Percentiles rank a stretch among this genome's conserved stretches.
These are phyloP conservation scores for Anaspis maculata DNA, from an alignment of 2,888 invertebrate species.

Conservation along the genomic window DNA sequence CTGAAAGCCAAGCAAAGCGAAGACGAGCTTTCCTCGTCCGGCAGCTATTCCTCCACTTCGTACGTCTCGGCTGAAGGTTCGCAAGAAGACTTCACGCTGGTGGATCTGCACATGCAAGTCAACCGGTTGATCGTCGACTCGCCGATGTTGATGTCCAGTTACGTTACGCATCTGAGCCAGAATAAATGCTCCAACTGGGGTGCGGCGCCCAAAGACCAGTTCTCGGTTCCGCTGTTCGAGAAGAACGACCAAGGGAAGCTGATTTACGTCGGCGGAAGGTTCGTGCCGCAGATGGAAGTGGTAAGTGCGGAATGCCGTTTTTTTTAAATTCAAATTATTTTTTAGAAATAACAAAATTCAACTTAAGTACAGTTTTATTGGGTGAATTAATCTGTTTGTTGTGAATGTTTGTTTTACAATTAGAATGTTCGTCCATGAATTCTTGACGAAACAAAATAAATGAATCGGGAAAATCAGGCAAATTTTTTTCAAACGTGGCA, in stretches of 20 bases:
- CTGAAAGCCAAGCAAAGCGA: too few species aligned
- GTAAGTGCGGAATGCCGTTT: too few species aligned
- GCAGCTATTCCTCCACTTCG: conserved; percentile 75
- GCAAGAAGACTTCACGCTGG: conserved; percentile 84
- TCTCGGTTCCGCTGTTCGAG: conserved; percentile 72
- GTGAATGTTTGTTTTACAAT: too few species aligned
- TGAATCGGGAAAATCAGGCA: too few species aligned
- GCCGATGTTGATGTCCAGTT: conserved; percentile 89
- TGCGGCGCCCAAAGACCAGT: conserved; percentile 60
- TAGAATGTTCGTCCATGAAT: too few species aligned
- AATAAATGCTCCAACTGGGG: conserved; percentile 67
- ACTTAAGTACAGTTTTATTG: too few species aligned
- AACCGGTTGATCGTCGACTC: conserved; percentile 82
- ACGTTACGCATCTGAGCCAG: conserved; percentile 85
- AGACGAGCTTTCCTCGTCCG: conserved; percentile 59
- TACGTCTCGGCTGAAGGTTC: conserved; percentile 88
- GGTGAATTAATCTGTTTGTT: too few species aligned
- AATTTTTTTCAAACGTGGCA: too few species aligned
- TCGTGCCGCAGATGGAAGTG: conserved; percentile 63
- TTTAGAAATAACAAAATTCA: too few species aligned
- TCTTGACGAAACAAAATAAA: too few species aligned
- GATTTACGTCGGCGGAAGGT: conserved; percentile 65
- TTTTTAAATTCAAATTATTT: too few species aligned
- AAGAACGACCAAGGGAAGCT: conserved; percentile 63
- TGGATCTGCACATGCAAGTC: conserved; percentile 90